A percentile compares a stretch with the other conserved stretches of the same genome.
These are phyloP conservation scores for Drosophila azteca DNA, from an alignment of 1,140 invertebrate species.

Conservation along the genomic window DNA sequence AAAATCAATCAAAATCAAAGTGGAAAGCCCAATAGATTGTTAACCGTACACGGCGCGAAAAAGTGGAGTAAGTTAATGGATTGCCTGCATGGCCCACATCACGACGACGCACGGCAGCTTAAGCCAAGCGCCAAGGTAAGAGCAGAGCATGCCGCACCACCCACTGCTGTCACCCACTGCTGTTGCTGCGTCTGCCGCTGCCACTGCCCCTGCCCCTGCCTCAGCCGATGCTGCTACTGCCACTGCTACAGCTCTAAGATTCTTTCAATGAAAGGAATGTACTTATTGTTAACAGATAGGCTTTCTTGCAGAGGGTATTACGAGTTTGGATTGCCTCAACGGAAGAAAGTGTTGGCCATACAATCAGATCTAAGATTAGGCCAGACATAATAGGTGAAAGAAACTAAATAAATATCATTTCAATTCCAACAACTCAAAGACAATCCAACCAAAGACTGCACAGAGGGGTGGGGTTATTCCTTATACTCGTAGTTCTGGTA, in stretches of 20 bases:
- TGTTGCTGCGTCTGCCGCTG: neutral
- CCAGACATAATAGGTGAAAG: too few relatives aligned
- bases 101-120: slow-evolving; percentile 82
- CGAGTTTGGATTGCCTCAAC: too few relatives aligned
- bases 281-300: too few relatives aligned
- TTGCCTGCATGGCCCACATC: slow-evolving; percentile 82
- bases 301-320: too few relatives aligned
- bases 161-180: neutral
- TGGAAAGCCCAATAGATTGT: neutral
- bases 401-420: too few relatives aligned
- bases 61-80: slow-evolving; percentile 73
- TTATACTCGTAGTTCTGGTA: too few relatives aligned
- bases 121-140: slow-evolving; percentile 83
- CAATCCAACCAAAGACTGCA: too few relatives aligned
- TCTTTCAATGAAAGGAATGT: neutral
- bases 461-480: too few relatives aligned
- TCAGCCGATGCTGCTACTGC: slow-evolving; percentile 3
- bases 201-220: slow-evolving; percentile 20
- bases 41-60: slow-evolving; percentile 21
- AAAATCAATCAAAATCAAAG: too few relatives aligned
- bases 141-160: neutral
- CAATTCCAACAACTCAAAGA: too few relatives aligned
- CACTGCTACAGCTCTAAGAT: neutral
- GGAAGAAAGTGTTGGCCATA: too few relatives aligned
- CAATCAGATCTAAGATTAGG: too few relatives aligned